Percentiles rank a stretch among this genome's conserved stretches.
Evolutionary conservation across 2,113 vertebrate genomes (phyloP).

Genomic region (Planiliza haematocheilus): DNA sequence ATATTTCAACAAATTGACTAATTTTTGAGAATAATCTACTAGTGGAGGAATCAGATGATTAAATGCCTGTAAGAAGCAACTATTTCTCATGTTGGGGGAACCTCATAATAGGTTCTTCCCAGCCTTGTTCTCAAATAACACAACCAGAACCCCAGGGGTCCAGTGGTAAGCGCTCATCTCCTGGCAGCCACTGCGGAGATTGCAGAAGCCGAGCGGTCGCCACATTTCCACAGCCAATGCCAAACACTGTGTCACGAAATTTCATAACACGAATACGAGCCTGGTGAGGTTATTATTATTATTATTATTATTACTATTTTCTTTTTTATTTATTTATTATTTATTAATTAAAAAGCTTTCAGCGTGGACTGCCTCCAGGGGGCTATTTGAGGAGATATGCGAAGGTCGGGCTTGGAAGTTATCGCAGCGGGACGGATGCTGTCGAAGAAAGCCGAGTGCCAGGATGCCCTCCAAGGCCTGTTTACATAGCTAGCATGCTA

Average conservation of each 20-base stretch:
- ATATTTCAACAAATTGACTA: too few relatives aligned
- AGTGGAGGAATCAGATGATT: too few relatives aligned
- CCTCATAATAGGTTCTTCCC: too few relatives aligned
- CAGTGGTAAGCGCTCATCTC: neutral
- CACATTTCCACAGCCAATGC: conserved; percentile 26
- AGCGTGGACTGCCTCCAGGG: neutral
- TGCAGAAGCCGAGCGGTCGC: conserved; percentile 17
- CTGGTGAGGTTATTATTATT: neutral
- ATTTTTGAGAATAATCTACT: too few relatives aligned
- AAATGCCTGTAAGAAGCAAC: too few relatives aligned
- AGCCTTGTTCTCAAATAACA: too few relatives aligned
- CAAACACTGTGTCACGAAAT: conserved; percentile 30
- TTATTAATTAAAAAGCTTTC: neutral
- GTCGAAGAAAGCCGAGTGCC: conserved; percentile 49
- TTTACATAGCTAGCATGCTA: conserved; percentile 72
- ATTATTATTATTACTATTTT: too few relatives aligned
- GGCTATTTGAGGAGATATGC: neutral
- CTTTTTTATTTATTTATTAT: too few relatives aligned
- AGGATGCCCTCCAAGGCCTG: conserved; percentile 60
- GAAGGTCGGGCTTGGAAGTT: neutral
- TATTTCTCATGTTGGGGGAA: too few relatives aligned
- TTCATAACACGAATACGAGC: conserved; percentile 12
- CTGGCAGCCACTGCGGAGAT: conserved; percentile 25
- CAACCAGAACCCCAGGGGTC: too few relatives aligned
- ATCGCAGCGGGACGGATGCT: conserved; percentile 40